Conservation (phyloP, 2,888 invertebrate genomes). For the Lasioglossum figueresi region DNA sequence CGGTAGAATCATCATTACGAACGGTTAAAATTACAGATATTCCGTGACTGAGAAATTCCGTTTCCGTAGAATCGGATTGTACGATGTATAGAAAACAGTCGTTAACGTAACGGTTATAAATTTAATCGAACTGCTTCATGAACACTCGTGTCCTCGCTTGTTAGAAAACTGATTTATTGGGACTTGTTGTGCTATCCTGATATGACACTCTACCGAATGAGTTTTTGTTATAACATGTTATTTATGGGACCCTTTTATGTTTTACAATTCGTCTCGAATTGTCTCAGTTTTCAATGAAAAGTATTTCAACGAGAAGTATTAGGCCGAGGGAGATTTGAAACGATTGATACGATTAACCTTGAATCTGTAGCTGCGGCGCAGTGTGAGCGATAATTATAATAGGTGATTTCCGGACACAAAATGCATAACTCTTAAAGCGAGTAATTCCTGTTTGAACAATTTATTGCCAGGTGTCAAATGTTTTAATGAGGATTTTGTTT, state of each 20-base stretch:
- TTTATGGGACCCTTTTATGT: neutral
- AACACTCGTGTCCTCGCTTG: neutral
- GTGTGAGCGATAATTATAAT: too few species aligned
- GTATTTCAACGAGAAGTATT: too few species aligned
- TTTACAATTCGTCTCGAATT: neutral
- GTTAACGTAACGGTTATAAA: neutral
- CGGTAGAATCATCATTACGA: neutral
- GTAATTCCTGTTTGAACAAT: too few species aligned
- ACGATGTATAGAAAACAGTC: neutral
- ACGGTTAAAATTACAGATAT: neutral
- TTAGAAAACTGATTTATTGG: neutral
- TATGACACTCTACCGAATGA: neutral
- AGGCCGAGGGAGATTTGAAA: neutral
- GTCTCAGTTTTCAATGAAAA: neutral
- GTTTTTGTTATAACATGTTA: neutral
- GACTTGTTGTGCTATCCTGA: neutral
- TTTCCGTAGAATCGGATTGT: neutral
- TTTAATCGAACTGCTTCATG: neutral
- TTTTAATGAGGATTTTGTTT: too few species aligned
- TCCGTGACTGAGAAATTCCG: neutral
- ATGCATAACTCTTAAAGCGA: too few species aligned
- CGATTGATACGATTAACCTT: neutral
- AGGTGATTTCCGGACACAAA: too few species aligned
- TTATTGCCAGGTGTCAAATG: too few species aligned
- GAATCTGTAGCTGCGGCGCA: neutral